Evolutionary conservation across 2,113 vertebrate genomes (phyloP).

Genomic region (Thinocorus orbignyianus): DNA sequence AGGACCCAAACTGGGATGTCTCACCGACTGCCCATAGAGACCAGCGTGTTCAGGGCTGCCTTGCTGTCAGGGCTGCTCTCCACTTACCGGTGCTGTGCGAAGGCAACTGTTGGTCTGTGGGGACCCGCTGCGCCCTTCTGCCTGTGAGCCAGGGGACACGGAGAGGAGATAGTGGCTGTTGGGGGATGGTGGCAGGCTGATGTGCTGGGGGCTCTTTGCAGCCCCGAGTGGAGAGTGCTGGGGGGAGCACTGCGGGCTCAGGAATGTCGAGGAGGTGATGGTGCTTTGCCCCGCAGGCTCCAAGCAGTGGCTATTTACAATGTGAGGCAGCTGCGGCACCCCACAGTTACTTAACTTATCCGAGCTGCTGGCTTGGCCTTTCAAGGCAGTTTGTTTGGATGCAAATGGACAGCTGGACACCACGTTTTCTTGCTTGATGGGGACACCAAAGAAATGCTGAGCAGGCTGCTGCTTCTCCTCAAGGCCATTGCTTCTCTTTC

Average conservation of each 20-base stretch:
- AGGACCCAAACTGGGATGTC: not conserved
- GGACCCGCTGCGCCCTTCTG: constrained; percentile 77
- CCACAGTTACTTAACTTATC: constrained; percentile 80
- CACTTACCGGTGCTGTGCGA: constrained; percentile 83
- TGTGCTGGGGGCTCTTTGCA: constrained; percentile 86
- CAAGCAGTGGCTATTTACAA: constrained; percentile 74
- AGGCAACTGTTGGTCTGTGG: constrained; percentile 74
- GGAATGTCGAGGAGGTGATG: constrained; percentile 85
- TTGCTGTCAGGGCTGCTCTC: not conserved
- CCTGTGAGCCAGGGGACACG: constrained; percentile 68
- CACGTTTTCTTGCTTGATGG: constrained; percentile 89
- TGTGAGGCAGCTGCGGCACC: constrained; percentile 55
- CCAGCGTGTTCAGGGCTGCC: accelerated
- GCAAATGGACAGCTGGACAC: constrained; percentile 89
- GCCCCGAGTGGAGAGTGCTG: constrained; percentile 86
- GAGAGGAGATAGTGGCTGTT: constrained; percentile 86
- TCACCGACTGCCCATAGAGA: not conserved
- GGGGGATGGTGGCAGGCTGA: constrained; percentile 86
- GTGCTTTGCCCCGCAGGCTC: constrained; percentile 77
- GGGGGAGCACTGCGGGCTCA: constrained; percentile 94
- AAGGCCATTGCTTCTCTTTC: constrained; percentile 78
- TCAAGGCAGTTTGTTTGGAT: constrained; percentile 75
- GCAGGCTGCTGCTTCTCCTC: constrained; percentile 70
- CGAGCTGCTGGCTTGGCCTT: constrained; percentile 56
- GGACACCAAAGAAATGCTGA: constrained; percentile 82